These are phyloP conservation scores for Lasiommata megera DNA, from an alignment of 2,888 invertebrate genomes.

Conservation along the genomic window DNA sequence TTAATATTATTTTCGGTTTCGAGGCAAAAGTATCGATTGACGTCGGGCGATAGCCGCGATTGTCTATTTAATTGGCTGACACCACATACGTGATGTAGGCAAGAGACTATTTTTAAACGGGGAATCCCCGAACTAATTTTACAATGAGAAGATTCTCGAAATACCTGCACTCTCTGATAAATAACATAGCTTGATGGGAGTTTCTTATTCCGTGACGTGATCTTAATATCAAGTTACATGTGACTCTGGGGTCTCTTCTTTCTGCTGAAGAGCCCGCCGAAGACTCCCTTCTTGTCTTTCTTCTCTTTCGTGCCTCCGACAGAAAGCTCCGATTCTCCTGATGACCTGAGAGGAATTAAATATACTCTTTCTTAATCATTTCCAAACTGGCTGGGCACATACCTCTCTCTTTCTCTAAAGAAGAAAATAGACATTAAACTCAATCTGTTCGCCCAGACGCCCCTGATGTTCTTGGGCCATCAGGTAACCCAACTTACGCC, in stretches of 20 bases:
- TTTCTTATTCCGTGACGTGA: not conserved
- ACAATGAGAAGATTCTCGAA: too few species aligned
- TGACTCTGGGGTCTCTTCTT: conserved; percentile 81
- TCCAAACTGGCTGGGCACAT: too few species aligned
- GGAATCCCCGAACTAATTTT: not conserved
- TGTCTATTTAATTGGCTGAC: too few species aligned
- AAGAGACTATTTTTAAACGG: too few species aligned
- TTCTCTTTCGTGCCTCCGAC: conserved; percentile 74
- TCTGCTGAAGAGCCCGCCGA: conserved; percentile 82
- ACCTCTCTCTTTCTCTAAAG: too few species aligned
- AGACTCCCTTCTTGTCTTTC: conserved; percentile 82
- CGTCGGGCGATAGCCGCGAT: too few species aligned
- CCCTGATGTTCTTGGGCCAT: not conserved
- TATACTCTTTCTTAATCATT: not conserved
- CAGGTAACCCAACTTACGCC: not conserved
- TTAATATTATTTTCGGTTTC: too few species aligned
- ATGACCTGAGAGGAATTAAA: conserved; percentile 48
- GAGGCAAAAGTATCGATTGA: too few species aligned
- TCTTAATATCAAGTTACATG: conserved; percentile 51
- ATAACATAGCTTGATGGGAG: not conserved
- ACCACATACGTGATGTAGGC: too few species aligned
- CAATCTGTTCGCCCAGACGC: not conserved
- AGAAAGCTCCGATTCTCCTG: conserved; percentile 74
- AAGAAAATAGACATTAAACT: too few species aligned
- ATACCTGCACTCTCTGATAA: too few species aligned